These are phyloP conservation scores for Drosophila azteca DNA, from an alignment of 1,140 invertebrate genomes.

Conservation along the genomic window DNA sequence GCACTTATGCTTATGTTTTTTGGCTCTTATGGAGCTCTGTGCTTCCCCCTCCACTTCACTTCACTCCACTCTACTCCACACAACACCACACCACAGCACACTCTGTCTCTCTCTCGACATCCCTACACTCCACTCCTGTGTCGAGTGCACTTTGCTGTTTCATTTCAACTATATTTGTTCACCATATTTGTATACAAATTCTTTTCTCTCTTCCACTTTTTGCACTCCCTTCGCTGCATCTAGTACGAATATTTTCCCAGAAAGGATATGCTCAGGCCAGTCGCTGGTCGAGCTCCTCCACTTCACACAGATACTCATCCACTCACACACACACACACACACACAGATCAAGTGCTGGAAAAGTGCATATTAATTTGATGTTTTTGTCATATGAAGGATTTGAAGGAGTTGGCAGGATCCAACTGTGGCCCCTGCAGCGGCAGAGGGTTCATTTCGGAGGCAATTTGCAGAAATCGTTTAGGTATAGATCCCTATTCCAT, in stretches of 20 bases:
- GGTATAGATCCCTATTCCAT: no score
- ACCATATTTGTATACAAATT: constrained; percentile 76
- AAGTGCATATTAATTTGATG: constrained; percentile 69
- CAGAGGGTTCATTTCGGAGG: neutral
- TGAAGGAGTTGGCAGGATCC: neutral
- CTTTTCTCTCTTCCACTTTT: neutral
- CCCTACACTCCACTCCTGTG: constrained; percentile 26
- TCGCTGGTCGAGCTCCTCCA: constrained; percentile 16
- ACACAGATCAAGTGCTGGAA: constrained; percentile 35
- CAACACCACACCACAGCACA: no score
- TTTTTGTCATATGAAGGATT: constrained; percentile 57
- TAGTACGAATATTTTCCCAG: constrained; percentile 26
- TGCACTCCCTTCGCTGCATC: constrained; percentile 12
- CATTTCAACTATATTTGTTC: constrained; percentile 79
- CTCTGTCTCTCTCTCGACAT: neutral
- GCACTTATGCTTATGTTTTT: constrained; percentile 77
- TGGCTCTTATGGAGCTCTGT: constrained; percentile 56
- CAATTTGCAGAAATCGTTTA: neutral
- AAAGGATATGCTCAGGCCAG: constrained; percentile 32
- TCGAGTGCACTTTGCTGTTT: constrained; percentile 80
- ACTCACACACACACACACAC: constrained; percentile 8
- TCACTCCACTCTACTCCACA: neutral
- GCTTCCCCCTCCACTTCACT: constrained; percentile 1
- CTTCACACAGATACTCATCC: constrained; percentile 24
- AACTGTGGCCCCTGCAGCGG: constrained; percentile 2